phyloP scores from a whole-genome alignment of 2,797 vertebrate genomes.

The Columba guinea region DNA sequence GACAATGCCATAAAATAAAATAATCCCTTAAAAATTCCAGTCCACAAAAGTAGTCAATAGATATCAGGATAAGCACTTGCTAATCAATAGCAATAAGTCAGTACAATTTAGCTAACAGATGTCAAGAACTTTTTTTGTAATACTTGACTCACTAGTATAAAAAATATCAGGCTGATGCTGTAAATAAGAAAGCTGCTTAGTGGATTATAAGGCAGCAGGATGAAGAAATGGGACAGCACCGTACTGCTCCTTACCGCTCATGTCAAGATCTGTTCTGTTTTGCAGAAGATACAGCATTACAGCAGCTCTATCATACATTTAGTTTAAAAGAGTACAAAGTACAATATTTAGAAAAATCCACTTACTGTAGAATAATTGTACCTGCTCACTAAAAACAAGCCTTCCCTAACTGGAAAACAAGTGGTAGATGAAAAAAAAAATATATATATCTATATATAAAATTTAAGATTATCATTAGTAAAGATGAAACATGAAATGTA shows the following conservation, averaged over 20 bases:
- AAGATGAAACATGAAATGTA: background rate
- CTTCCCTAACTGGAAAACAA: background rate
- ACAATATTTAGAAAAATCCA: background rate
- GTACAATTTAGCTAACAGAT: slow-evolving; percentile 10
- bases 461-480: background rate
- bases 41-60: slow-evolving; percentile 29
- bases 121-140: background rate
- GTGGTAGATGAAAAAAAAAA: no score
- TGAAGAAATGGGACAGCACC: background rate
- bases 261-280: background rate
- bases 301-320: background rate
- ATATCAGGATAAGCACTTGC: background rate
- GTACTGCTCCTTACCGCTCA: background rate
- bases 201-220: background rate
- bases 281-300: background rate
- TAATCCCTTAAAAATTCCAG: slow-evolving; percentile 8
- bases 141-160: background rate
- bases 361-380: background rate
- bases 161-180: background rate
- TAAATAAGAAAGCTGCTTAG: background rate
- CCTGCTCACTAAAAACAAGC: background rate
- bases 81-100: slow-evolving; percentile 47
- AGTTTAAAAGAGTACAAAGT: background rate
- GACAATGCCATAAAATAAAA: slow-evolving; percentile 33
- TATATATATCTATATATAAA: background rate